These are phyloP conservation scores for Cherax quadricarinatus DNA, from an alignment of 1,140 invertebrate genomes.

Conservation along the genomic window DNA sequence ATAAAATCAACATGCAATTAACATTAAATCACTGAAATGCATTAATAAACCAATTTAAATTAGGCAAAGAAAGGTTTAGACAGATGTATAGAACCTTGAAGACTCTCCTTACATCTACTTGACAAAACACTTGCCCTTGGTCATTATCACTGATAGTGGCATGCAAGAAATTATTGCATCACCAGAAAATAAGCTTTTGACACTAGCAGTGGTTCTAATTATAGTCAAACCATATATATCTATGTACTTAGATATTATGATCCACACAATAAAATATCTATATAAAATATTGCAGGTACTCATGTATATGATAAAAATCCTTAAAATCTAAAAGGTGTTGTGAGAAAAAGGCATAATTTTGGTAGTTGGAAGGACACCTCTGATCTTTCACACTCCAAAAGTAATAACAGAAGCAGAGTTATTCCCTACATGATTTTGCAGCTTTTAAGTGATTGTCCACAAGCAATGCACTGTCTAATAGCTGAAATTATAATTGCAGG, in stretches of 20 bases:
- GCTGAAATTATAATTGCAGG: slow-evolving; percentile 20
- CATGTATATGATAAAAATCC: slow-evolving; percentile 60
- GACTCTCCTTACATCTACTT: slow-evolving; percentile 37
- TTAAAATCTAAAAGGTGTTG: slow-evolving; percentile 57
- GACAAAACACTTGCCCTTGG: slow-evolving; percentile 48
- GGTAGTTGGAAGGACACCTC: slow-evolving; percentile 48
- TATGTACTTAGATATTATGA: slow-evolving; percentile 54
- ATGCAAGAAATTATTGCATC: slow-evolving; percentile 40
- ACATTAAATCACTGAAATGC: slow-evolving; percentile 25
- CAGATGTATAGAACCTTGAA: slow-evolving; percentile 19
- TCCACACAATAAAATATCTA: slow-evolving; percentile 52
- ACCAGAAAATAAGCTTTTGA: slow-evolving; percentile 53
- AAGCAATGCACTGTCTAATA: slow-evolving; percentile 45
- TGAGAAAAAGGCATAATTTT: slow-evolving; percentile 56
- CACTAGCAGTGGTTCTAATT: slow-evolving; percentile 56
- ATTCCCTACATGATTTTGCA: slow-evolving; percentile 46
- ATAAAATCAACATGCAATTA: slow-evolving; percentile 34
- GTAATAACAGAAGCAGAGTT: slow-evolving; percentile 30
- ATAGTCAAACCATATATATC: slow-evolving; percentile 49
- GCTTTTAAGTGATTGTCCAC: slow-evolving; percentile 42
- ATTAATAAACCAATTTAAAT: slow-evolving; percentile 33
- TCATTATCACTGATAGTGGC: slow-evolving; percentile 56
- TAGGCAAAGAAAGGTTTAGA: slow-evolving; percentile 26
- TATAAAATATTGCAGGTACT: slow-evolving; percentile 55
- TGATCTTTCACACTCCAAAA: slow-evolving; percentile 45